A percentile compares a stretch with the other conserved stretches of the same genome.
These are phyloP conservation scores for Drosophila parabipectinata DNA, from an alignment of 1,140 invertebrate genomes.

Conservation along the genomic window DNA sequence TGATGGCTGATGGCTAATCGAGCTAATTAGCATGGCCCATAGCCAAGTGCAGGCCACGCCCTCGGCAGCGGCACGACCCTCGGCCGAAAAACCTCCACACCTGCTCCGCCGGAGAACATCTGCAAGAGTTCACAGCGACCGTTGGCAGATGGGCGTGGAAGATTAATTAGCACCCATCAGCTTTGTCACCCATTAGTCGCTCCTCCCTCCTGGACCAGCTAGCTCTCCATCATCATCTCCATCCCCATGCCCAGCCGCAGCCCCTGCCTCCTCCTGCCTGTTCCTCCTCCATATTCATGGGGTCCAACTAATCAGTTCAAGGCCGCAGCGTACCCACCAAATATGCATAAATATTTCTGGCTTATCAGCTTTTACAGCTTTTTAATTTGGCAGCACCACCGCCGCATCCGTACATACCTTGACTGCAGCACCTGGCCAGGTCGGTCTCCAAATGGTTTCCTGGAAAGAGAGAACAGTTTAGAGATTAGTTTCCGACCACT, in stretches of 20 bases:
- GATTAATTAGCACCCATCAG: constrained; percentile 44
- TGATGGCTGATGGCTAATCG: not conserved
- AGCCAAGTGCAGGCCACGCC: constrained; percentile 11
- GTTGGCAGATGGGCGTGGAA: constrained; percentile 36
- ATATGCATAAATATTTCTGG: constrained; percentile 46
- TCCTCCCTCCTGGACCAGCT: not conserved
- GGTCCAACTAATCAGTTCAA: constrained; percentile 67
- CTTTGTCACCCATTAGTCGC: constrained; percentile 29
- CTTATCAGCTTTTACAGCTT: constrained; percentile 31
- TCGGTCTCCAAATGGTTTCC: not conserved
- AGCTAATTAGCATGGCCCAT: constrained; percentile 54
- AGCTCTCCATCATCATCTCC: not conserved
- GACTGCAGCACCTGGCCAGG: not conserved
- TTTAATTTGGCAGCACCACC: constrained; percentile 28
- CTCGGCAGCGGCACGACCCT: not conserved
- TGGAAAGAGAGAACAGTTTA: not conserved
- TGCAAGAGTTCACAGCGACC: constrained; percentile 42
- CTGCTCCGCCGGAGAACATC: constrained; percentile 44
- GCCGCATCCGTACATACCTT: constrained; percentile 9
- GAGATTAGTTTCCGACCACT: not conserved
- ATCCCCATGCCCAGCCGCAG: not conserved
- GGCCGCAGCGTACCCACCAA: constrained; percentile 52
- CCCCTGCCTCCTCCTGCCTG: not conserved
- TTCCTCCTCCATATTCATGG: constrained; percentile 11
- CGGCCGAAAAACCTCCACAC: constrained; percentile 1